Evolutionary conservation across 2,888 invertebrate genomes (phyloP).

Genomic region (Nymphalis urticae): DNA sequence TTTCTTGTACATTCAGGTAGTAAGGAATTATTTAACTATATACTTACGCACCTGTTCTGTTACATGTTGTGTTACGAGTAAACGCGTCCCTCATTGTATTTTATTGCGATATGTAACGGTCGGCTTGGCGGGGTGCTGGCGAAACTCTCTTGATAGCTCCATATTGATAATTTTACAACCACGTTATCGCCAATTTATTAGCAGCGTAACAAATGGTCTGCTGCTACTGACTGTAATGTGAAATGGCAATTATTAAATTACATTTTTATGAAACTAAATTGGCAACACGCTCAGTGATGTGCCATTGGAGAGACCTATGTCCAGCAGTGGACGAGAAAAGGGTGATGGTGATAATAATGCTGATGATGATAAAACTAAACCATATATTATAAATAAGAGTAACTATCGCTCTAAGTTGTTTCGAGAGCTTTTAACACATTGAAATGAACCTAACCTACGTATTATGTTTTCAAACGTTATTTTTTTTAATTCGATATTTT

Average conservation of each 20-base stretch:
- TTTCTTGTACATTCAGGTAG: conserved; percentile 43
- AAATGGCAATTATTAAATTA: conserved; percentile 14
- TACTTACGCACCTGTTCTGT: conserved; percentile 46
- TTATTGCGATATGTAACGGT: conserved; percentile 51
- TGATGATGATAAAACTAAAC: too few relatives aligned
- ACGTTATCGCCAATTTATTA: conserved; percentile 30
- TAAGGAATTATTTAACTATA: conserved; percentile 43
- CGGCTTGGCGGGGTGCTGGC: conserved; percentile 42
- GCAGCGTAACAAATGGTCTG: conserved; percentile 23
- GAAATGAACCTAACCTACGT: too few relatives aligned
- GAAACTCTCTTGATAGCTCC: conserved; percentile 38
- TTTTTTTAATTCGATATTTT: too few relatives aligned
- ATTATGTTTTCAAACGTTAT: too few relatives aligned
- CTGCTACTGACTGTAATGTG: conserved; percentile 7
- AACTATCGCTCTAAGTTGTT: too few relatives aligned
- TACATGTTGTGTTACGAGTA: conserved; percentile 47
- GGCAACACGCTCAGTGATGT: too few relatives aligned
- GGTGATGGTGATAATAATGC: too few relatives aligned
- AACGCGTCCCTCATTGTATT: conserved; percentile 39
- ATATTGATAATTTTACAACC: conserved; percentile 35
- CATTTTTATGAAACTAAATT: conserved; percentile 1
- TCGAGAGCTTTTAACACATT: too few relatives aligned
- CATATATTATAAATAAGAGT: background rate
- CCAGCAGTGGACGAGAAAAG: too few relatives aligned
- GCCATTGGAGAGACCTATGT: too few relatives aligned